phyloP scores from a whole-genome alignment of 2,888 invertebrate species.

The Phyllotreta cruciferae region DNA sequence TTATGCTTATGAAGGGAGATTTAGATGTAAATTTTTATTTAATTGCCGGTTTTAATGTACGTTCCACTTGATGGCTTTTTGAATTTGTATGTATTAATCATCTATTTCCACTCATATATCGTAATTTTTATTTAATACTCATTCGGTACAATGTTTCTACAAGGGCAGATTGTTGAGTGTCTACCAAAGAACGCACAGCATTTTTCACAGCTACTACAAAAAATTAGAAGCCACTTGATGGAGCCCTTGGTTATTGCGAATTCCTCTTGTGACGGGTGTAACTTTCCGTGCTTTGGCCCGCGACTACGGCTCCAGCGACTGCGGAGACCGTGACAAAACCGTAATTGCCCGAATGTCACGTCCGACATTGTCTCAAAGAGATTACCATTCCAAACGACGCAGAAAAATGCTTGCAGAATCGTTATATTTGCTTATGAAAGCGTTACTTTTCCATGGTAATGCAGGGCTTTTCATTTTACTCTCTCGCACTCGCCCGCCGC shows the following conservation, averaged over 20 bases:
- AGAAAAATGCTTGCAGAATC: conserved; percentile 30
- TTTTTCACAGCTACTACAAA: conserved; percentile 21
- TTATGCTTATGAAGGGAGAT: conserved; percentile 21
- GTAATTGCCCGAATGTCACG: conserved; percentile 56
- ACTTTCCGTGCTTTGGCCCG: conserved; percentile 40
- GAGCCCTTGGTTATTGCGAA: conserved; percentile 54
- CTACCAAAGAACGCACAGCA: not conserved
- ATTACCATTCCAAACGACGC: conserved; percentile 31
- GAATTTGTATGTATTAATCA: too few species aligned
- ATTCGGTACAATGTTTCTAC: not conserved
- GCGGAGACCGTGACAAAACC: conserved; percentile 52
- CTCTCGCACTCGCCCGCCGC: not conserved
- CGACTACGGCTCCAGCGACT: conserved; percentile 46
- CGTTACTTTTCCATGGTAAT: conserved; percentile 25
- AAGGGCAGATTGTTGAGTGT: not conserved
- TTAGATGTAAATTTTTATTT: conserved; percentile 13
- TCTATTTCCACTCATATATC: too few species aligned
- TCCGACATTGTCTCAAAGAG: conserved; percentile 37
- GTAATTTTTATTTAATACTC: not conserved
- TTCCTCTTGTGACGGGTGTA: conserved; percentile 56
- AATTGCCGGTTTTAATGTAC: not conserved
- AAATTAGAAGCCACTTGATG: conserved; percentile 41
- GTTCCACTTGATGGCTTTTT: too few species aligned
- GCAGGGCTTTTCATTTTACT: conserved; percentile 7
- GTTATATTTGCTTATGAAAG: conserved; percentile 31